Evolutionary conservation across 2,888 invertebrate species (phyloP).

Genomic region (Agonopterix alstromeriana): DNA sequence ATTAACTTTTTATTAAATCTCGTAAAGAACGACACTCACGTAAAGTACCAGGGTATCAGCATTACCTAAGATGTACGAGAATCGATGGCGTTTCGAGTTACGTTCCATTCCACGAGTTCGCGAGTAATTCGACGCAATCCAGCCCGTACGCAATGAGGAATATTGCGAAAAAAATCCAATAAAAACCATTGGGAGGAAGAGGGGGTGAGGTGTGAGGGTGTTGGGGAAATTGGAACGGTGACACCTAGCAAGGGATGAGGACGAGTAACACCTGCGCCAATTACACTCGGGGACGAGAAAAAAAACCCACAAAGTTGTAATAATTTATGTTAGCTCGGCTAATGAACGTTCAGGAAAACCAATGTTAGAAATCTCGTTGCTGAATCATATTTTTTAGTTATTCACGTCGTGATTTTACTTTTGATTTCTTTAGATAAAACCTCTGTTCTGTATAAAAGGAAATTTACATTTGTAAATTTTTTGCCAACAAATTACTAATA

Average conservation of each 20-base stretch:
- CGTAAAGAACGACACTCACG: no score
- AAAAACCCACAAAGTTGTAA: slow-evolving; percentile 8
- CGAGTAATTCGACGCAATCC: slow-evolving; percentile 34
- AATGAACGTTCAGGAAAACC: not conserved
- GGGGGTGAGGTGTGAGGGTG: slow-evolving; percentile 19
- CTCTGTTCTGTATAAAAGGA: no score
- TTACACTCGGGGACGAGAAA: slow-evolving; percentile 33
- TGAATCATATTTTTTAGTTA: no score
- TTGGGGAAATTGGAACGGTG: slow-evolving; percentile 58
- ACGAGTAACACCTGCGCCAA: slow-evolving; percentile 31
- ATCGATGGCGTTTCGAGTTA: slow-evolving; percentile 27
- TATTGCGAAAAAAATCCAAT: slow-evolving; percentile 53
- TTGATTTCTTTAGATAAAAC: no score
- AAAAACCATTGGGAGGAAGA: slow-evolving; percentile 28
- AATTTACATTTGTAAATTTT: no score
- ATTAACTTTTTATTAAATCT: no score
- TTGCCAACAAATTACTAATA: no score
- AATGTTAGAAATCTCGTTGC: no score
- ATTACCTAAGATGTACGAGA: slow-evolving; percentile 11
- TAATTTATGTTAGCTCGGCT: not conserved
- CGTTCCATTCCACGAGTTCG: slow-evolving; percentile 11
- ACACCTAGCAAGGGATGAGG: slow-evolving; percentile 35
- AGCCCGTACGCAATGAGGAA: slow-evolving; percentile 47
- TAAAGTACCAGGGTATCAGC: slow-evolving; percentile 1
- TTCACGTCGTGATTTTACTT: no score